Evolutionary conservation across 2,113 vertebrate genomes (phyloP).

Genomic region (Myiopsitta monachus): DNA sequence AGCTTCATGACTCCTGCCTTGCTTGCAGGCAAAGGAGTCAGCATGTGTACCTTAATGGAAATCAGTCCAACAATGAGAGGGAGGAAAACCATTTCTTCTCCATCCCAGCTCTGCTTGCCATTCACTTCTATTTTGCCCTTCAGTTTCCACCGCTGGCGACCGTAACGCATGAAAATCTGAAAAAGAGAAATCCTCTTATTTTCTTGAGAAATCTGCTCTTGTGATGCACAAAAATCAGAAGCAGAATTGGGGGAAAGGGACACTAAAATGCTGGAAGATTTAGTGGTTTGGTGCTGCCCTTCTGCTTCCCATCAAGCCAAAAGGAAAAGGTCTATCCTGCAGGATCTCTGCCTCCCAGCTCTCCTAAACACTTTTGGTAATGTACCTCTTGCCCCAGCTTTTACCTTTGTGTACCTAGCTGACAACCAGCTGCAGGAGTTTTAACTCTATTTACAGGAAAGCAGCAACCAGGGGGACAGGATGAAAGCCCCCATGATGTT

Average conservation of each 20-base stretch:
- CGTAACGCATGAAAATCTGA: conserved; percentile 97
- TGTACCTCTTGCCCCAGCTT: background rate
- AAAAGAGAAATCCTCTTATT: background rate
- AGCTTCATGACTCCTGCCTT: background rate
- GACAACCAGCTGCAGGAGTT: background rate
- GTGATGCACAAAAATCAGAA: background rate
- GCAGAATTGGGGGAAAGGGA: background rate
- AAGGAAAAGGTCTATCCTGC: background rate
- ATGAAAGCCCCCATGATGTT: background rate
- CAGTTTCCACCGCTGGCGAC: conserved; percentile 95
- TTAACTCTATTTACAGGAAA: background rate
- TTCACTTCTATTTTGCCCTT: conserved; percentile 97
- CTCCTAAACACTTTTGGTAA: background rate
- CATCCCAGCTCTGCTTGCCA: conserved; percentile 96
- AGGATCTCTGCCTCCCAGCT: background rate
- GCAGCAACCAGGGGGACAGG: fast-evolving
- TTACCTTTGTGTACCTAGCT: background rate
- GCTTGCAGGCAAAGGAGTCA: background rate
- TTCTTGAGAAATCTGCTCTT: background rate
- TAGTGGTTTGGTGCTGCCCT: background rate
- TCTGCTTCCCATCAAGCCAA: fast-evolving
- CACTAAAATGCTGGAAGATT: background rate
- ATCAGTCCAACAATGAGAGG: conserved; percentile 92
- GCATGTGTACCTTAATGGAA: conserved; percentile 88
- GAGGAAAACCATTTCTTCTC: conserved; percentile 92